Base-by-base conservation (phyloP, 1,140 invertebrate genomes). In the Tetragonula clypearis region DNA sequence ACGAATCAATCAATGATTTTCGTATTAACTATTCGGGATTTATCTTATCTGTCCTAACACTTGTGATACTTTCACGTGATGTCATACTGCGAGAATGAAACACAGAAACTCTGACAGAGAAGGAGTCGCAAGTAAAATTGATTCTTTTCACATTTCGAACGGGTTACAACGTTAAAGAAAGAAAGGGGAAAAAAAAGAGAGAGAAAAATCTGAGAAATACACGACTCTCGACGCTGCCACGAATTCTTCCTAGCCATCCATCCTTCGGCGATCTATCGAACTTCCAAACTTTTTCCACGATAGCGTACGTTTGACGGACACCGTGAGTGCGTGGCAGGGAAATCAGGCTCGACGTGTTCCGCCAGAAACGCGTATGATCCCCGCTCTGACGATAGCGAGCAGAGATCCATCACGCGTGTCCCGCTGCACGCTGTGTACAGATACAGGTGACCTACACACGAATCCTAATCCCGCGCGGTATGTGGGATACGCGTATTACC, bases 381-480 rank as follows among this genome's bases (percentile, higher is more conserved):
- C 53, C 30, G 62, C 60, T 30, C 53, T 23, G 62, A 75, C 62
- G 21, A 41, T 80, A 14, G 58, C 53, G 58, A 72, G 30, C 19
- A 72, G 19, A 55, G 55, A 68, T 73, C 41, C 71, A 68, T 81
- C 35, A 74, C 49, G 19, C 21, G 30, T 26, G 58, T 77, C 74
- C 35, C 35, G 35, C 35, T 35, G 53, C 35, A 2, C 23, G 60
- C 35, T 19, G 58, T 6, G 41, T 41, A 60, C 30, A 35, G 35
- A 49, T 26, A 76, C 53, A 26, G 35, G 35, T 69, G 65, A 76
- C 4, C 73, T 49, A 49, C 60, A n/a, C 15, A n/a, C 15, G 73
- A 30, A 69, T 83, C 77, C 73, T 69, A 77, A 83, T 77, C 49
- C 55, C 60, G n/a, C 74, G 1, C 49, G 55, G 65, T 30, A 30